Evolutionary conservation across 2,797 vertebrate species (phyloP).

Genomic region (Thalassophryne amazonica): DNA sequence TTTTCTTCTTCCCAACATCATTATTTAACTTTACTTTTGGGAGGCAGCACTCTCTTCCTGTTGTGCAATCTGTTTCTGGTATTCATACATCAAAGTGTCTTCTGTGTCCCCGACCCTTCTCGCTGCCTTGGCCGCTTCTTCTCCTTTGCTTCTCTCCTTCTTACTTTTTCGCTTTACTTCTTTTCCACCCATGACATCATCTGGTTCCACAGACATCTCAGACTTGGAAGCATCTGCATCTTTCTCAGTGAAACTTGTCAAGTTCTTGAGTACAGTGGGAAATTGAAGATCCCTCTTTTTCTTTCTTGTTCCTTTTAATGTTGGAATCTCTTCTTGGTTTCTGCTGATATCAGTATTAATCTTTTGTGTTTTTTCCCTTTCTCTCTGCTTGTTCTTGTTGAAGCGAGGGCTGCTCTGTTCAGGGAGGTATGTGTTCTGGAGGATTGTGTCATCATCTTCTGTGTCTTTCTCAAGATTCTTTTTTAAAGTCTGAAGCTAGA

Average conservation of each 20-base stretch:
- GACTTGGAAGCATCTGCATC: conserved; percentile 49
- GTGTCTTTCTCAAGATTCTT: conserved; percentile 79
- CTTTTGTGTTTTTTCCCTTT: conserved; percentile 73
- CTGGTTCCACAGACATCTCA: conserved; percentile 47
- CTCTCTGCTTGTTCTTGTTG: conserved; percentile 81
- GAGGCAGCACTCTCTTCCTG: conserved; percentile 75
- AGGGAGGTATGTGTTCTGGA: conserved; percentile 74
- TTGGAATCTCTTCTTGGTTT: conserved; percentile 65
- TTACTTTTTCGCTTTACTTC: conserved; percentile 64
- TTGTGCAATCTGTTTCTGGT: conserved; percentile 83
- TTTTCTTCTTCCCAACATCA: conserved; percentile 87
- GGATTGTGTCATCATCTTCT: conserved; percentile 77
- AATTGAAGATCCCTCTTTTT: conserved; percentile 74
- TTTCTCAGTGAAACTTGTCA: conserved; percentile 27
- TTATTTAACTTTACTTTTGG: conserved; percentile 71
- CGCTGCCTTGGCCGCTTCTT: conserved; percentile 44
- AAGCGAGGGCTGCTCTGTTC: conserved; percentile 79
- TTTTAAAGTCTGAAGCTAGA: conserved; percentile 83
- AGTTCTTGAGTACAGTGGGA: conserved; percentile 50
- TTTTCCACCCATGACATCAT: conserved; percentile 21
- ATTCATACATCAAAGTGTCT: conserved; percentile 82
- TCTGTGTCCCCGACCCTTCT: conserved; percentile 65
- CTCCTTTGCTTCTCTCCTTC: conserved; percentile 63
- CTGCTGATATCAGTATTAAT: conserved; percentile 70
- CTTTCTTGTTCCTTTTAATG: conserved; percentile 71